Evolutionary conservation across 2,888 invertebrate genomes (phyloP).

Genomic region (Cerastoderma edule): DNA sequence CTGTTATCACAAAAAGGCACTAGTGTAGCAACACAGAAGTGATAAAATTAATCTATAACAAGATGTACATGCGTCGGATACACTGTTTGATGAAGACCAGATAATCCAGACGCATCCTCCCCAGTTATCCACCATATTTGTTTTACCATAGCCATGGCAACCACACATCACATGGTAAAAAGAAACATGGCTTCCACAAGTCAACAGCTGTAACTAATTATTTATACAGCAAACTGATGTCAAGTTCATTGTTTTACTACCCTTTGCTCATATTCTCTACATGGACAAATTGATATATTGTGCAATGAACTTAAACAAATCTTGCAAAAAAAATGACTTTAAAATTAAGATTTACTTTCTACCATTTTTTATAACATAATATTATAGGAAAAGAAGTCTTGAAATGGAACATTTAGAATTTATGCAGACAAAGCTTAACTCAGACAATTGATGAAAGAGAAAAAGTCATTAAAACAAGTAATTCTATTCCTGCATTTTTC

Average conservation of each 20-base stretch:
- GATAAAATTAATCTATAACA: not conserved
- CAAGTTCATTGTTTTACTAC: slow-evolving; percentile 1
- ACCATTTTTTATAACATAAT: too few relatives aligned
- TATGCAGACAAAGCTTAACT: too few relatives aligned
- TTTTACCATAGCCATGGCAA: slow-evolving; percentile 60
- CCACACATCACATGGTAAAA: slow-evolving; percentile 52
- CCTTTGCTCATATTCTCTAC: not conserved
- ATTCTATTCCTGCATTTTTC: too few relatives aligned
- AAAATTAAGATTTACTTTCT: too few relatives aligned
- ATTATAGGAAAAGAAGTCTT: too few relatives aligned
- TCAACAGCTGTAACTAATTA: slow-evolving; percentile 29
- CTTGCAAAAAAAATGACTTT: too few relatives aligned
- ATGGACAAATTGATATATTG: too few relatives aligned
- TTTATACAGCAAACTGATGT: not conserved
- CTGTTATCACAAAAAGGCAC: not conserved
- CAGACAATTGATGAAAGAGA: too few relatives aligned
- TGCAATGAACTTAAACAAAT: too few relatives aligned
- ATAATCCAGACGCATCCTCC: slow-evolving; percentile 20
- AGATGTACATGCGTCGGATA: not conserved
- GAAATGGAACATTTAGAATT: too few relatives aligned
- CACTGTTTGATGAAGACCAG: slow-evolving; percentile 9
- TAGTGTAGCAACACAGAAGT: too few relatives aligned
- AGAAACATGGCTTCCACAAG: slow-evolving; percentile 34
- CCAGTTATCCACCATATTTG: slow-evolving; percentile 59
- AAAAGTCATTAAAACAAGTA: too few relatives aligned